These are phyloP conservation scores for Callimorpha dominula DNA, from an alignment of 2,888 invertebrate genomes.

Conservation along the genomic window DNA sequence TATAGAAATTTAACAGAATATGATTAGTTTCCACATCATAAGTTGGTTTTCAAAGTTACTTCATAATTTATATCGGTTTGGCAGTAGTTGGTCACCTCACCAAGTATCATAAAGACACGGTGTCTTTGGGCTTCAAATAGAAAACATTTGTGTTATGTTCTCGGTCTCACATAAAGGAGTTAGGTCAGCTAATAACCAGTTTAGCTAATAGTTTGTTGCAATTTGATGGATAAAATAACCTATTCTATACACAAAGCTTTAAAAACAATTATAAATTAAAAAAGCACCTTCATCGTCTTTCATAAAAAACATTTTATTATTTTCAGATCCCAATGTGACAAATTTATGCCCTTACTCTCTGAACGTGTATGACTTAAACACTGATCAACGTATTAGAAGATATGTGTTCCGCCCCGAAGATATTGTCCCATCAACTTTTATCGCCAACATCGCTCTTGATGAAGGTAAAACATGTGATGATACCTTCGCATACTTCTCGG, in stretches of 20 bases:
- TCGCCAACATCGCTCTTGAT: conserved; percentile 95
- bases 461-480: conserved; percentile 91
- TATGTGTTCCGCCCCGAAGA: conserved; percentile 91
- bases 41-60: neutral
- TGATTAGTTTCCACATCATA: neutral
- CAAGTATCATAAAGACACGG: neutral
- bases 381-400: conserved; percentile 89
- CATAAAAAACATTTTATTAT: neutral
- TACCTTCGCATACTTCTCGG: conserved; percentile 92
- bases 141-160: too few relatives aligned
- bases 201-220: too few relatives aligned
- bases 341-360: conserved; percentile 93
- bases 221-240: too few relatives aligned
- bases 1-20: neutral
- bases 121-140: neutral
- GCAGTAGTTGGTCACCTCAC: neutral
- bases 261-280: neutral
- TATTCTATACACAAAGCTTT: neutral
- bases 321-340: conserved; percentile 83
- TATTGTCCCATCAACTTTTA: conserved; percentile 92
- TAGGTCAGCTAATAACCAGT: too few relatives aligned
- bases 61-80: neutral
- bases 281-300: neutral
- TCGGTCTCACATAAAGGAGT: too few relatives aligned
- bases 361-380: conserved; percentile 92